These are phyloP conservation scores for Schizotus pectinicornis DNA, from an alignment of 2,888 invertebrate species.

Conservation along the genomic window DNA sequence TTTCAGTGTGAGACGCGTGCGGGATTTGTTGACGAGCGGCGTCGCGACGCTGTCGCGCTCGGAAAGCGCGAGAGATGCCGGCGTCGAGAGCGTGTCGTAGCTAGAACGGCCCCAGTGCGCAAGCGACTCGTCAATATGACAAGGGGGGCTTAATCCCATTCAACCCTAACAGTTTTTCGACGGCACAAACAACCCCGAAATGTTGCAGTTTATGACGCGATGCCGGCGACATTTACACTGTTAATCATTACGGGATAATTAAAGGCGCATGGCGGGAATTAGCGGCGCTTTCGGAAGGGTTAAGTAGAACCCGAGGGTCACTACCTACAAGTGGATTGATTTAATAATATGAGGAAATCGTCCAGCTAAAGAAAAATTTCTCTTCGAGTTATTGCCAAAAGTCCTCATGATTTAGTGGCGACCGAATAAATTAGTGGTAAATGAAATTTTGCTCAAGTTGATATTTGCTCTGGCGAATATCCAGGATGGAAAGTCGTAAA, in stretches of 20 bases:
- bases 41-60: conserved; percentile 36
- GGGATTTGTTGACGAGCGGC: conserved; percentile 37
- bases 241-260: no score
- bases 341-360: no score
- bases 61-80: conserved; percentile 25
- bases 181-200: no score
- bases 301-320: no score
- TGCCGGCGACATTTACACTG: no score
- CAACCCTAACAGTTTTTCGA: no score
- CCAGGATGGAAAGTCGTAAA: conserved; percentile 2
- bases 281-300: no score
- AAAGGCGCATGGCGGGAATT: no score
- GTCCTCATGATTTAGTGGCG: not conserved
- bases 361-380: no score
- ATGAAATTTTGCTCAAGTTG: conserved; percentile 3
- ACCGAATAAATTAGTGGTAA: conserved; percentile 9
- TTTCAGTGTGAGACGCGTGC: conserved; percentile 25
- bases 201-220: no score
- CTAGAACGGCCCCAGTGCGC: conserved; percentile 34
- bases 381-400: not conserved
- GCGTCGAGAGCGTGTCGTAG: conserved; percentile 35
- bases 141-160: not conserved
- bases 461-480: conserved; percentile 7
- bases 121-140: conserved; percentile 30
- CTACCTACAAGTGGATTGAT: no score